Evolutionary conservation across 2,797 vertebrate genomes (phyloP).

Genomic region (Synanceia verrucosa): DNA sequence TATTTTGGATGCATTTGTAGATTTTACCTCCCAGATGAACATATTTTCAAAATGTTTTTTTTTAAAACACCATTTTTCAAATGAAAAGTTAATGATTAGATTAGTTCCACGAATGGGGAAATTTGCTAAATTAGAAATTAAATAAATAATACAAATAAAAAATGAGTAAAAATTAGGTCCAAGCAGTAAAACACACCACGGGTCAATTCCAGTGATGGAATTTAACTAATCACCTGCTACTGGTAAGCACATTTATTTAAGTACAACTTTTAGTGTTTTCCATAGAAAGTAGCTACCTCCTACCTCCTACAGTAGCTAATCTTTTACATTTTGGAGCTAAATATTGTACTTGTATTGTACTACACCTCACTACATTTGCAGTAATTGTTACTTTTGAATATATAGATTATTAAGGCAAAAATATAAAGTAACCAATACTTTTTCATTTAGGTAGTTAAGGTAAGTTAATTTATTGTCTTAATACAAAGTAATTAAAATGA

Average conservation of each 20-base stretch:
- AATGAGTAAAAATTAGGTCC: no score
- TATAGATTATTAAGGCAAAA: background rate
- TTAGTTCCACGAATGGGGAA: no score
- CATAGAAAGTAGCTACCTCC: no score
- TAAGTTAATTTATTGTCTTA: background rate
- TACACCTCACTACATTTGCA: background rate
- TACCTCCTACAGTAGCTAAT: background rate
- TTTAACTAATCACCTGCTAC: no score
- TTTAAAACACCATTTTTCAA: background rate
- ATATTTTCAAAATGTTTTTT: background rate
- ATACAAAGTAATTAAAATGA: no score
- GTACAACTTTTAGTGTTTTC: background rate
- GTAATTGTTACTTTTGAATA: no score
- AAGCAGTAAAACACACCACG: background rate
- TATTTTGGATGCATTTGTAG: background rate
- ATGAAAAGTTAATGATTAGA: background rate
- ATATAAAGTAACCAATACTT: background rate
- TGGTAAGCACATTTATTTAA: no score
- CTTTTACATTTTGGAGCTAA: background rate
- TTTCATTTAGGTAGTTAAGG: background rate
- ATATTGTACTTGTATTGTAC: background rate
- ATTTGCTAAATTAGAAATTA: no score
- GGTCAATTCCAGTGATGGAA: no score
- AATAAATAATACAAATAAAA: no score
- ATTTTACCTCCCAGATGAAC: background rate